These are phyloP conservation scores for Hedya salicella DNA, from an alignment of 2,888 invertebrate genomes.

Conservation along the genomic window DNA sequence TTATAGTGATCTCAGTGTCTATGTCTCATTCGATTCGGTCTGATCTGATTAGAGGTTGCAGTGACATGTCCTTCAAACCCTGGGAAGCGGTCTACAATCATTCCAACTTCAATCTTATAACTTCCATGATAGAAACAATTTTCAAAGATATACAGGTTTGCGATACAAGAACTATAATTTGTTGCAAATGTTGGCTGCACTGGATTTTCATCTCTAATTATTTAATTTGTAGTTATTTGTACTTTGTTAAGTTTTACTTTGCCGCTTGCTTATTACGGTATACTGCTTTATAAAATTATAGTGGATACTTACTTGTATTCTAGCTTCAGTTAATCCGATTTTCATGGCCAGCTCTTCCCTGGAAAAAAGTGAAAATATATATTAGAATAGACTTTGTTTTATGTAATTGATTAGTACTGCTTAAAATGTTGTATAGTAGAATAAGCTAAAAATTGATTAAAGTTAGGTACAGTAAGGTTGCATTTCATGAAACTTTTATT, in stretches of 20 bases:
- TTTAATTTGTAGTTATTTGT: conserved; percentile 43
- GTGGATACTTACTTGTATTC: conserved; percentile 92
- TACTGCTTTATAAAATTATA: conserved; percentile 19
- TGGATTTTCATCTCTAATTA: conserved; percentile 43
- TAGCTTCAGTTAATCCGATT: conserved; percentile 96
- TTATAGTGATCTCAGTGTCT: conserved; percentile 54
- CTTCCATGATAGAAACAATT: not conserved
- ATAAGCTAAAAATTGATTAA: no score
- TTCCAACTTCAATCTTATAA: not conserved
- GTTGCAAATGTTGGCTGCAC: conserved; percentile 39
- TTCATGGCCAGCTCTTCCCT: conserved; percentile 98
- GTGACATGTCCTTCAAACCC: conserved; percentile 51
- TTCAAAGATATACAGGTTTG: conserved; percentile 2
- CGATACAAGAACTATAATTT: conserved; percentile 37
- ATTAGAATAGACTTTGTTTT: not conserved
- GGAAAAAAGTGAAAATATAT: conserved; percentile 76
- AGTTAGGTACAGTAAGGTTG: no score
- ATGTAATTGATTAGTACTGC: no score
- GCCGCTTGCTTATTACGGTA: conserved; percentile 15
- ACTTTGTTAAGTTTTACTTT: conserved; percentile 31
- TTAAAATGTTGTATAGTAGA: no score
- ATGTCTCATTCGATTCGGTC: conserved; percentile 58
- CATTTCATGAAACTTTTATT: no score
- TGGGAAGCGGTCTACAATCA: conserved; percentile 46
- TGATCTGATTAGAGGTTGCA: conserved; percentile 63